Evolutionary conservation across 1,140 invertebrate genomes (phyloP), one percentile per base, ranked within the genome.

Genomic region (Gonatopus flavifemur): DNA sequence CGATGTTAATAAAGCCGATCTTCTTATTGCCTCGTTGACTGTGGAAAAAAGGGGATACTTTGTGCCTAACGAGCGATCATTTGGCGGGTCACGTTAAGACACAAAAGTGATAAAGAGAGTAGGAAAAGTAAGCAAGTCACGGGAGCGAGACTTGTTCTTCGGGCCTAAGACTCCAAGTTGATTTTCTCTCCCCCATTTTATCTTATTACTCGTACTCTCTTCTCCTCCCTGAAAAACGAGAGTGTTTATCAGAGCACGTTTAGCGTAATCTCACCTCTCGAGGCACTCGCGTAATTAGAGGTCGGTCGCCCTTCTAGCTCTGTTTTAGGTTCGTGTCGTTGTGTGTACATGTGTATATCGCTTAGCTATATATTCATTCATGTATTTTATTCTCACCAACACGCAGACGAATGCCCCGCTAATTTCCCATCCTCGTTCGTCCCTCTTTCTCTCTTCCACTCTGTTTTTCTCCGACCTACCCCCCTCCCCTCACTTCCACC

Each of bases 211-310:
- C 40, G 32, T 54, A 41, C 44, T 51, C 35, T 42, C 41, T 52
- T 40, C 46, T 43, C 2, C 12, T 31, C 10, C 6, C 56, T 64
- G 58, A 66, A 67, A 69, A 69, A 69, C 64, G 63, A 64, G 60
- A 70, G 64, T 71, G 70, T 70, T 72, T 71, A 69, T 70, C 69
- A 67, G 62, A 42, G 47, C 59, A 62, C 62, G 59, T 72, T 72
- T 70, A 70, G 60, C 62, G 66, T 70, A 70, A 72, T 70, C 67
- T 64, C 64, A 52, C 58, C 59, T 66, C 59, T 62, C 40, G 59
- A 67, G 65, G 67, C 65, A 67, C 65, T 72, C 55, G 56, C 56
- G 67, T 72, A 72, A 72, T 72, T 72, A 70, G 54, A n/a, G n/a
- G n/a, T n/a, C n/a, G 64, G 49, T 64, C 55, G 45, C 30, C 31